Base-by-base conservation (phyloP, 2,888 invertebrate genomes). In the Adineta ricciae region DNA sequence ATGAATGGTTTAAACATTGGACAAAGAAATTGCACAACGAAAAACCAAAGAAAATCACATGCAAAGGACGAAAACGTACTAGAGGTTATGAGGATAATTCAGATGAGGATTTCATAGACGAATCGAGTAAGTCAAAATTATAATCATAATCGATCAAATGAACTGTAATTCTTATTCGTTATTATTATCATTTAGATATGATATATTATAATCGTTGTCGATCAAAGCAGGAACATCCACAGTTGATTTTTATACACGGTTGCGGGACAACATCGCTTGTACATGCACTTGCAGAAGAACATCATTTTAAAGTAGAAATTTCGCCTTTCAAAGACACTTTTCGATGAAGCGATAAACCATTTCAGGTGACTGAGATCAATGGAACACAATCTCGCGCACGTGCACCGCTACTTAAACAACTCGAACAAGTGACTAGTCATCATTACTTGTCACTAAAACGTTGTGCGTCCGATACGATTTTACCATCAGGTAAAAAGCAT, bases 251-350 rank as follows among this genome's bases (percentile, higher is more conserved):
- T 24, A n/a, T 78, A 24, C 78, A 78, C 41, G 78, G 78, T 41
- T 78, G 41, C n/a, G 78, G 78, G n/a, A 41, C 41, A 38, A 78
- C 78, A 78, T 78, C 78, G 14, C 78, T 78, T 41, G 78, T 78
- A 78, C 38, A 78, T 78, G 78, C 78, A 41, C 41, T 78, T 11
- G 41, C 41, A 1, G 78, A 78, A 38, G n/a, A 78, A 78, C 38
- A 78, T 78, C 21, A 78, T 41, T 78, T 78, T 78, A n/a, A 78
- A 41, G 78, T 78, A 78, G 9, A 41, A 38, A 73, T 38, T 19
- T 50, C 3, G 9, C 49, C 49, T 49, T 8, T n/a, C n/a, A n/a
- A n/a, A n/a, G n/a, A n/a, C 11, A 46, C 11, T 46, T 46, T 46
- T 46, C 46, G 46, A 8, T 8, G 46, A 46, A 46, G n/a, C n/a